phyloP scores from a whole-genome alignment of 1,140 invertebrate genomes.

The Hylaeus volcanicus region DNA sequence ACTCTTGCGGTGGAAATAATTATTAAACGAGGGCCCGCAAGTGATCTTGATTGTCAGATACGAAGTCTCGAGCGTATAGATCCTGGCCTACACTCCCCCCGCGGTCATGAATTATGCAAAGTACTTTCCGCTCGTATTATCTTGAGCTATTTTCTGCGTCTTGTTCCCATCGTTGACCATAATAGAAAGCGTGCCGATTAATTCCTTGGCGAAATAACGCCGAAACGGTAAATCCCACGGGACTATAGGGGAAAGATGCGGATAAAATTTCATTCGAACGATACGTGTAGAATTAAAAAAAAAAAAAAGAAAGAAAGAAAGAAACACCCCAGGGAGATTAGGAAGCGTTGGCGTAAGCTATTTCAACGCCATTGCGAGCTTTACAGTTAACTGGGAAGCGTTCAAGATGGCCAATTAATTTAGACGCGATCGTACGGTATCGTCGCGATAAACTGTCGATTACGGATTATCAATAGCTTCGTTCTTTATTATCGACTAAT shows the following conservation, averaged over 20 bases:
- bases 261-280: too few relatives aligned
- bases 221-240: background rate
- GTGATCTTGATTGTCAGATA: slow-evolving; percentile 40
- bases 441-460: background rate
- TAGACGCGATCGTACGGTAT: background rate
- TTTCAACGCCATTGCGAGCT: background rate
- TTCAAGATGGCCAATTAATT: slow-evolving; percentile 9
- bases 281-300: too few relatives aligned
- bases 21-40: slow-evolving; percentile 19
- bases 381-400: slow-evolving; percentile 4
- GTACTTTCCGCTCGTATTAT: slow-evolving; percentile 39
- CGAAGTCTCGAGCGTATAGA: background rate
- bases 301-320: too few relatives aligned
- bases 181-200: slow-evolving; percentile 29
- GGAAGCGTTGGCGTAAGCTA: too few relatives aligned
- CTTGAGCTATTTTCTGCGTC: slow-evolving; percentile 6
- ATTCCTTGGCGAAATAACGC: background rate
- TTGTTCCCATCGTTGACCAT: slow-evolving; percentile 27
- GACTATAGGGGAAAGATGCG: background rate
- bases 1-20: slow-evolving; percentile 34
- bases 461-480: background rate
- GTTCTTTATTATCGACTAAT: too few relatives aligned
- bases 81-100: background rate
- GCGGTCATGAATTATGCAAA: slow-evolving; percentile 38
- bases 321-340: too few relatives aligned